Evolutionary conservation across 2,797 vertebrate genomes (phyloP).

Genomic region (Cetoscarus ocellatus): DNA sequence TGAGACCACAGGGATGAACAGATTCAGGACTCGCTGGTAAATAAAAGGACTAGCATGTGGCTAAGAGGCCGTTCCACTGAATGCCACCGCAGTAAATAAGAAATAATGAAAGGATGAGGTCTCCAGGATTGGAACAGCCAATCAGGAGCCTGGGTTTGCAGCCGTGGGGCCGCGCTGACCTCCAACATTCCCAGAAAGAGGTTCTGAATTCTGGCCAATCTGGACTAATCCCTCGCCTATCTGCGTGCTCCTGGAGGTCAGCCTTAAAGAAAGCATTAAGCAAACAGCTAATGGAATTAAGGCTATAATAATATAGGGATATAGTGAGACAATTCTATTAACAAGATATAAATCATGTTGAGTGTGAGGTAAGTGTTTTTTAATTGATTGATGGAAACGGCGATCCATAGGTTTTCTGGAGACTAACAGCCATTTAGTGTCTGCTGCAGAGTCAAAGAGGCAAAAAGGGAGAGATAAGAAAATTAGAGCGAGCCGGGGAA

Average conservation of each 20-base stretch:
- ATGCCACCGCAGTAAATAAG: slow-evolving; percentile 37
- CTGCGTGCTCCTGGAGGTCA: slow-evolving; percentile 90
- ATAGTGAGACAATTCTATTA: slow-evolving; percentile 99
- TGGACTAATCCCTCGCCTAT: slow-evolving; percentile 85
- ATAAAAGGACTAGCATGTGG: neutral
- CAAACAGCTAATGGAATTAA: slow-evolving; percentile 98
- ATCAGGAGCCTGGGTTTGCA: slow-evolving; percentile 73
- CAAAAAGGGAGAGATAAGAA: slow-evolving; percentile 92
- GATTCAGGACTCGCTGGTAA: neutral
- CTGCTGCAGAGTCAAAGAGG: slow-evolving; percentile 89
- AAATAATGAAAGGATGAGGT: slow-evolving; percentile 40
- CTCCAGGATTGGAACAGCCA: slow-evolving; percentile 44
- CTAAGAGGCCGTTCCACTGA: slow-evolving; percentile 26
- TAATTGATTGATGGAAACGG: slow-evolving; percentile 99
- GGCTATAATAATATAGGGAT: slow-evolving; percentile 98
- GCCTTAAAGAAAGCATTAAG: slow-evolving; percentile 94
- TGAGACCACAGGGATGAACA: neutral
- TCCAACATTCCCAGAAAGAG: slow-evolving; percentile 91
- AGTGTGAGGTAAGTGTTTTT: slow-evolving; percentile 99
- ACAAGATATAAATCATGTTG: slow-evolving; percentile 99
- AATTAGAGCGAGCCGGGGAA: slow-evolving; percentile 89
- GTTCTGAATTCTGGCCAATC: slow-evolving; percentile 84
- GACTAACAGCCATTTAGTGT: slow-evolving; percentile 95
- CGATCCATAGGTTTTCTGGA: slow-evolving; percentile 91
- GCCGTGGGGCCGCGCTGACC: slow-evolving; percentile 86